A percentile compares a stretch with the other conserved stretches of the same genome.
Conservation (phyloP, 2,113 vertebrate species). For the Steatornis caripensis region DNA sequence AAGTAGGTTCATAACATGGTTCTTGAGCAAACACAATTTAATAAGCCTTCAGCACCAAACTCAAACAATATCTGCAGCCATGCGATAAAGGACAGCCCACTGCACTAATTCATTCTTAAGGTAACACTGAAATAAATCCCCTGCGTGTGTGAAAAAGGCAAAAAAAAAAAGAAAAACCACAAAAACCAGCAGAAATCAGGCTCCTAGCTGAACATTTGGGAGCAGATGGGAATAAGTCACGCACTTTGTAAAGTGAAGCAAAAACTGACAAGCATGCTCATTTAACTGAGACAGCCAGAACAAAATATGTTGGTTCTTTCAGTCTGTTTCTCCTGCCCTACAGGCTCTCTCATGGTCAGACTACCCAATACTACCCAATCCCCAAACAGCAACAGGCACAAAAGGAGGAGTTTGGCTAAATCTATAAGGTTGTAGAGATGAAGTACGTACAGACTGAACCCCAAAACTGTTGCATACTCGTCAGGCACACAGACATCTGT, state of each 20-base stretch:
- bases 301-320: neutral
- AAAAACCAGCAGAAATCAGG: neutral
- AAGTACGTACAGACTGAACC: rapidly evolving
- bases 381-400: neutral
- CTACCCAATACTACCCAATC: neutral
- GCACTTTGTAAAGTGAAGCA: neutral
- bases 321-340: neutral
- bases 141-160: neutral
- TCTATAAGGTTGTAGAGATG: neutral
- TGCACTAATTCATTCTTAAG: neutral
- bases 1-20: neutral
- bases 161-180: neutral
- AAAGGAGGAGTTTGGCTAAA: neutral
- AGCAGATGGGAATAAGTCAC: neutral
- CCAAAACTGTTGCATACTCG: neutral
- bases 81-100: neutral
- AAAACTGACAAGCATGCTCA: neutral
- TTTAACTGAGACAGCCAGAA: neutral
- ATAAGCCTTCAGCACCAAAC: neutral
- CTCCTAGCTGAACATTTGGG: neutral
- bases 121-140: neutral
- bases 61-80: neutral
- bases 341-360: neutral
- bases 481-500: neutral
- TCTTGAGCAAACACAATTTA: neutral